Conservation (phyloP, 2,888 invertebrate species). For the Orthosia gothica region DNA sequence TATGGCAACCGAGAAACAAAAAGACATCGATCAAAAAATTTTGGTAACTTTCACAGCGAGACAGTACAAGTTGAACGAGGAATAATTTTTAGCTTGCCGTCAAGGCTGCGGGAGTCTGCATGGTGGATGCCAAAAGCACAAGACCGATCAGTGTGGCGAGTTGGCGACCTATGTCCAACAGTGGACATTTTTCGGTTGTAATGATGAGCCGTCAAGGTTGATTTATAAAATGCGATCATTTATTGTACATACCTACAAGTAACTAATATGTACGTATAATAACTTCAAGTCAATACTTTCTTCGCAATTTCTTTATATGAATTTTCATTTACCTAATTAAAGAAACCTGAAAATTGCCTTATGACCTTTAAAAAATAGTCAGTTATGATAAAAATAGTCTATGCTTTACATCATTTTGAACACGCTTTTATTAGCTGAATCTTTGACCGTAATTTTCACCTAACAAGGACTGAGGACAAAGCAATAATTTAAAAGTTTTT, state of each 20-base stretch:
- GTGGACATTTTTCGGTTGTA: no score
- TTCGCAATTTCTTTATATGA: no score
- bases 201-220: conserved; percentile 9
- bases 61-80: conserved; percentile 16
- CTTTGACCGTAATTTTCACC: no score
- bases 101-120: background rate
- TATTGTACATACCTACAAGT: background rate
- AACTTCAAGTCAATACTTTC: no score
- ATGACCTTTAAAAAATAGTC: background rate
- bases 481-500: no score
- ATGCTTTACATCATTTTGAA: no score
- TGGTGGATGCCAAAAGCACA: no score
- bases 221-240: conserved; percentile 29
- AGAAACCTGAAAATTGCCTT: background rate
- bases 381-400: background rate
- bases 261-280: no score
- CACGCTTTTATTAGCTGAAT: no score
- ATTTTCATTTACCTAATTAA: background rate
- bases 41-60: background rate
- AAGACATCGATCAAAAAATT: conserved; percentile 1
- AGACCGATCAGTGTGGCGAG: no score
- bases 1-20: background rate
- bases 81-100: conserved; percentile 42
- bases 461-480: no score
- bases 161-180: no score